Percentiles rank a stretch among this genome's conserved stretches.
Evolutionary conservation across 2,797 vertebrate genomes (phyloP).

Genomic region (Mallotus villosus): DNA sequence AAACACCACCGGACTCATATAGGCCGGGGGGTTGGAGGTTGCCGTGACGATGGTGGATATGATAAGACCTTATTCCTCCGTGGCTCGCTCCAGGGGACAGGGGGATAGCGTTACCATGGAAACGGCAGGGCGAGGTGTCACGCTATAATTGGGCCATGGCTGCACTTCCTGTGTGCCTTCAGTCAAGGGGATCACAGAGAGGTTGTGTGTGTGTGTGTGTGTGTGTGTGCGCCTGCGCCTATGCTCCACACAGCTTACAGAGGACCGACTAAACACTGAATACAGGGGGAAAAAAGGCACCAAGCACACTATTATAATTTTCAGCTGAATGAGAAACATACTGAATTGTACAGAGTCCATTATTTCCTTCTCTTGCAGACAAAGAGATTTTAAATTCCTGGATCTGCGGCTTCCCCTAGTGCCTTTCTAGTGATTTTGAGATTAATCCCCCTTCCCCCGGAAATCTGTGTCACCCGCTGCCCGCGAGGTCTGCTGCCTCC

Average conservation of each 20-base stretch:
- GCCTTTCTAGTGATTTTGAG: constrained; percentile 75
- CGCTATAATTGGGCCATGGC: constrained; percentile 87
- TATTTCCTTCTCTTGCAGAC: constrained; percentile 66
- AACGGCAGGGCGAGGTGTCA: constrained; percentile 86
- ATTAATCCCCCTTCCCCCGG: constrained; percentile 71
- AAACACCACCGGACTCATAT: constrained; percentile 59
- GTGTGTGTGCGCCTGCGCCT: constrained; percentile 29
- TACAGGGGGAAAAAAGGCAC: constrained; percentile 67
- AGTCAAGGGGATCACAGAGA: constrained; percentile 74
- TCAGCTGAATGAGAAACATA: constrained; percentile 55
- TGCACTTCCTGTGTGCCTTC: constrained; percentile 80
- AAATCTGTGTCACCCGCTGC: constrained; percentile 78
- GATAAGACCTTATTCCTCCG: constrained; percentile 83
- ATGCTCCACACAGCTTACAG: constrained; percentile 57
- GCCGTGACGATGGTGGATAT: constrained; percentile 87
- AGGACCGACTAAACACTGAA: constrained; percentile 67
- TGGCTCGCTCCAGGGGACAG: constrained; percentile 84
- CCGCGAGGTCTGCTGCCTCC: constrained; percentile 77
- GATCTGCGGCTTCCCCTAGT: constrained; percentile 57
- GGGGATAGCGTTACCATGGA: constrained; percentile 89
- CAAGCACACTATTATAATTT: constrained; percentile 66
- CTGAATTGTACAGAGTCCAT: constrained; percentile 54
- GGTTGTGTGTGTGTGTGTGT: constrained; percentile 53
- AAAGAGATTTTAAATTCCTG: constrained; percentile 73
- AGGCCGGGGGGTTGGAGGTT: constrained; percentile 71